A percentile compares a stretch with the other conserved stretches of the same genome.
Evolutionary conservation across 2,888 invertebrate species (phyloP).

Genomic region (Drosophila pullipes): DNA sequence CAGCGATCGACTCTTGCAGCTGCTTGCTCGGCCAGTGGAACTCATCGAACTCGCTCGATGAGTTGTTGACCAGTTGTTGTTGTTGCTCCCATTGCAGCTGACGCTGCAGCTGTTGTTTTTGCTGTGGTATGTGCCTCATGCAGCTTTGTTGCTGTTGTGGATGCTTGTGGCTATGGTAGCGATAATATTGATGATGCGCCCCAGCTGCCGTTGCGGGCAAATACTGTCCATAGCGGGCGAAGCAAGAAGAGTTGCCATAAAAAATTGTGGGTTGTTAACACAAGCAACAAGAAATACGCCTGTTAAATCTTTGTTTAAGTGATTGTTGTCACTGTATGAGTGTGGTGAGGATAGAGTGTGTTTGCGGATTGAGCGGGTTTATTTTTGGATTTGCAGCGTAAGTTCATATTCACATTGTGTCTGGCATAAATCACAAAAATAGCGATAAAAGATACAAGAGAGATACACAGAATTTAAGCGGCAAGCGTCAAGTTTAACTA

Average conservation of each 20-base stretch:
- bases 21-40: constrained; percentile 75
- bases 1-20: constrained; percentile 35
- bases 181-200: constrained; percentile 81
- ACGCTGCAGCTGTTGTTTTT: constrained; percentile 44
- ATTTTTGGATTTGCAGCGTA: background rate
- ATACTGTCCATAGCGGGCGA: constrained; percentile 64
- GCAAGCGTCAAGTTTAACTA: constrained; percentile 49
- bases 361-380: constrained; percentile 14
- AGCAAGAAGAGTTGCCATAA: constrained; percentile 53
- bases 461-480: constrained; percentile 39
- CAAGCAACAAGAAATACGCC: constrained; percentile 21
- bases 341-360: constrained; percentile 14
- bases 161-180: constrained; percentile 71
- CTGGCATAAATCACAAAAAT: constrained; percentile 33
- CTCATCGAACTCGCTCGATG: constrained; percentile 75
- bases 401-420: constrained; percentile 12
- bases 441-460: background rate
- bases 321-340: constrained; percentile 30
- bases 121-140: constrained; percentile 51
- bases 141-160: constrained; percentile 47
- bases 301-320: constrained; percentile 53
- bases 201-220: constrained; percentile 70
- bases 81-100: constrained; percentile 49
- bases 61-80: constrained; percentile 68
- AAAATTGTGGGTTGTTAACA: constrained; percentile 64